Conservation (phyloP, 2,888 invertebrate species). For the Caenorhabditis macrosperma region DNA sequence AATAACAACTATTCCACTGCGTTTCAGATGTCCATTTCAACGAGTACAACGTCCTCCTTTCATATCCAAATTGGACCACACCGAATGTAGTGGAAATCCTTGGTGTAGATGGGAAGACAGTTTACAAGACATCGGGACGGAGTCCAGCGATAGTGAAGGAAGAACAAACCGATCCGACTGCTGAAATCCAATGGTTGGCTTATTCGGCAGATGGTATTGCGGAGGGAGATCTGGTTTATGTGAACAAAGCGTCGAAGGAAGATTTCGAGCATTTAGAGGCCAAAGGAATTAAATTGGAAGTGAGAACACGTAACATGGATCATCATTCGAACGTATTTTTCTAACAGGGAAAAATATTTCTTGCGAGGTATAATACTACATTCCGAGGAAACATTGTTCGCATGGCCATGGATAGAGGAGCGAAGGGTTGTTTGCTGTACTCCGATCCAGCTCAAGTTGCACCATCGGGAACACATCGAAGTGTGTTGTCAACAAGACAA, state of each 20-base stretch:
- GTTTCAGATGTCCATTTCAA: constrained; percentile 66
- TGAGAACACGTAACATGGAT: too few relatives aligned
- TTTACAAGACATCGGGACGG: constrained; percentile 69
- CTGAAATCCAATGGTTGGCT: constrained; percentile 76
- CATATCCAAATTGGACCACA: constrained; percentile 75
- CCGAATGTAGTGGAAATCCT: constrained; percentile 69
- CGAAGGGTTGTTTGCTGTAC: constrained; percentile 79
- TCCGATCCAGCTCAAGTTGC: constrained; percentile 78
- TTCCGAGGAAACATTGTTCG: constrained; percentile 80
- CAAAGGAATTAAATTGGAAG: constrained; percentile 63
- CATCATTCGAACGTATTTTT: too few relatives aligned
- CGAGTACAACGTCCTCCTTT: constrained; percentile 75
- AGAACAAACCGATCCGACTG: constrained; percentile 58
- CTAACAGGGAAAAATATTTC: constrained; percentile 81
- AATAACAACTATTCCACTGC: too few relatives aligned
- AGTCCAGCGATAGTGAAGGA: constrained; percentile 64
- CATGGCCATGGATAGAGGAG: constrained; percentile 70
- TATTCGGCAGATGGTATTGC: constrained; percentile 72
- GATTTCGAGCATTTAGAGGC: constrained; percentile 70
- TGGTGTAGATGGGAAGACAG: constrained; percentile 24
- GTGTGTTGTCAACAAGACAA: neutral
- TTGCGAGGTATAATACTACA: constrained; percentile 82
- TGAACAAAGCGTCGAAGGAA: constrained; percentile 66
- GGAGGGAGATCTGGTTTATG: constrained; percentile 74
- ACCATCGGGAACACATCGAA: constrained; percentile 58